Base-by-base conservation (phyloP, 2,113 vertebrate species). In the Notothenia rossii region DNA sequence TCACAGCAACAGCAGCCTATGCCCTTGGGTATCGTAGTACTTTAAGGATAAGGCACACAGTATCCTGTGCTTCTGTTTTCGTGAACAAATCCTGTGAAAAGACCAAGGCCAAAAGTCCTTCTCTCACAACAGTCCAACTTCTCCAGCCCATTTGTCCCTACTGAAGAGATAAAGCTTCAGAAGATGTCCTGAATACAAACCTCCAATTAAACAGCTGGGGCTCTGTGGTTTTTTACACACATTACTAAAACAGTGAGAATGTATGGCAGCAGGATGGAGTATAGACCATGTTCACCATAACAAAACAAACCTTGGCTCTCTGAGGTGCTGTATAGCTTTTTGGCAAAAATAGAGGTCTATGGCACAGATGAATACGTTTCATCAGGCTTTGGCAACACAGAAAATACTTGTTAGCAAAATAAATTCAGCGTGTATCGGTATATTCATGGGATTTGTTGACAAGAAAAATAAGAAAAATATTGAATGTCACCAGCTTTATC, bases 1-100 rank as follows among this genome's bases (percentile, higher is more conserved):
- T 40, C 59, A 75, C 22, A 62, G 43, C 20, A 72, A 53, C 33
- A 3, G 29, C 50, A 36, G 22, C 48, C 65, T 33, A 64, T 55
- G 10, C 40, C 60, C 54, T 72, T 50, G 62, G 25, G 51, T 48
- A 6, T 62, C 17, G 17, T 1, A 33, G 11, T 9, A 12, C 20
- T 46, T 68, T 36, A 12, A 46, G 50, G 49, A 72, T n/a, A 46
- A 53, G 12, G 17, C 33, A 43, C 29, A 15, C 20, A 45, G 17
- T 51, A 29, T 5, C 72, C 20, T 46, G 12, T n/a, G n/a, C 8
- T 67, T 67, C 18, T 54, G 11, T 43, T 20, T 43, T n/a, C 7
- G 7, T 67, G 10, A 29, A 46, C 45, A 53, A 59, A 46, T 58
- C 50, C 15, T 1, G 11, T 20, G 29, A 46, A 75, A 82, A 43